Conservation (phyloP, 2,797 vertebrate species). For the Mallotus villosus region DNA sequence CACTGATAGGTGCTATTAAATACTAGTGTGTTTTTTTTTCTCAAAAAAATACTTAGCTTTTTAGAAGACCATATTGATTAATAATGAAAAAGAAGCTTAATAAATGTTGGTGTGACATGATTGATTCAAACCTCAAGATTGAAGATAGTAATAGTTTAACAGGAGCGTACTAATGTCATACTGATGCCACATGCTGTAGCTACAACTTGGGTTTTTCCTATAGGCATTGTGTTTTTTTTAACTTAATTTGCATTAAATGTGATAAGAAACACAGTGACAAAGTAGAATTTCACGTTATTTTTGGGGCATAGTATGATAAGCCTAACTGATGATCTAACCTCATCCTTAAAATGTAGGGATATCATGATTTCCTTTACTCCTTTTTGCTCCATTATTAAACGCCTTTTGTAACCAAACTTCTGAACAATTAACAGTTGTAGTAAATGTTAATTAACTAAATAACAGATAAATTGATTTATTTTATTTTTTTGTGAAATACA, state of each 20-base stretch:
- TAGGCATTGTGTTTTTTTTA: neutral
- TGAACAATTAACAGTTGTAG: conserved; percentile 12
- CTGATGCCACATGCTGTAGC: conserved; percentile 1
- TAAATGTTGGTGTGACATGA: neutral
- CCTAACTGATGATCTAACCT: too few relatives aligned
- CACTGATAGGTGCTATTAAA: neutral
- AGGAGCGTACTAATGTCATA: neutral
- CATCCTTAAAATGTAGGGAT: neutral
- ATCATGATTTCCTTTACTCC: conserved; percentile 26
- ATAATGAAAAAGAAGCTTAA: neutral
- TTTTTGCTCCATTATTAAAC: conserved; percentile 15
- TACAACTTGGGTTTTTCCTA: neutral
- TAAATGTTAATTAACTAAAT: too few relatives aligned
- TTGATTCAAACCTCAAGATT: neutral
- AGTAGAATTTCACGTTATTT: neutral
- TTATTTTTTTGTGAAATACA: conserved; percentile 37
- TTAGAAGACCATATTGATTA: neutral
- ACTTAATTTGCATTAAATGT: neutral
- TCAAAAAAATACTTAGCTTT: neutral
- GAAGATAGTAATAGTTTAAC: neutral
- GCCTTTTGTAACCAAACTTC: conserved; percentile 19
- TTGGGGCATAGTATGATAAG: neutral
- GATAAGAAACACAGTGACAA: neutral
- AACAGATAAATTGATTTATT: conserved; percentile 22
- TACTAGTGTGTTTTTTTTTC: neutral